Conservation (phyloP, 2,797 vertebrate genomes). For the Coendou prehensilis region DNA sequence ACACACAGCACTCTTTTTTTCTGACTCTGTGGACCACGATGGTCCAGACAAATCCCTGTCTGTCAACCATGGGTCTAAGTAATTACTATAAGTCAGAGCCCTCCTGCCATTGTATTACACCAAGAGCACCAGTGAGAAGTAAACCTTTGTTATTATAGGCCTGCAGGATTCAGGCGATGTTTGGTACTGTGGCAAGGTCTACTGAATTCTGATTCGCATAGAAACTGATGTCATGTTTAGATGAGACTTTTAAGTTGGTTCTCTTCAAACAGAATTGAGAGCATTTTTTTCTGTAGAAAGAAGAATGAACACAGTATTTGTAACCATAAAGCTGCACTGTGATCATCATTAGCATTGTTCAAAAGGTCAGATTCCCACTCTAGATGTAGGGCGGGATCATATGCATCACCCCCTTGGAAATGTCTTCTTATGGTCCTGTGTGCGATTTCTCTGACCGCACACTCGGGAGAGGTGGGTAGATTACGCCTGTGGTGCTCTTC, state of each 20-base stretch:
- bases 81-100: neutral
- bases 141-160: neutral
- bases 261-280: neutral
- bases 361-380: neutral
- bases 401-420: neutral
- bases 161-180: neutral
- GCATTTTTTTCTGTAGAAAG: slow-evolving; percentile 4
- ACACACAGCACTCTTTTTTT: neutral
- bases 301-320: slow-evolving; percentile 4
- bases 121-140: neutral
- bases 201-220: neutral
- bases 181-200: neutral
- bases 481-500: neutral
- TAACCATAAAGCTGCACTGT: neutral
- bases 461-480: neutral
- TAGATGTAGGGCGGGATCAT: neutral
- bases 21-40: neutral
- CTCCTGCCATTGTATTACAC: neutral
- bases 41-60: neutral
- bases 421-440: neutral
- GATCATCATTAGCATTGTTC: neutral
- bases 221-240: neutral
- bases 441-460: neutral
- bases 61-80: neutral
- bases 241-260: neutral